These are phyloP conservation scores for Nasonia vitripennis DNA, from an alignment of 1,140 invertebrate genomes.

Conservation along the genomic window DNA sequence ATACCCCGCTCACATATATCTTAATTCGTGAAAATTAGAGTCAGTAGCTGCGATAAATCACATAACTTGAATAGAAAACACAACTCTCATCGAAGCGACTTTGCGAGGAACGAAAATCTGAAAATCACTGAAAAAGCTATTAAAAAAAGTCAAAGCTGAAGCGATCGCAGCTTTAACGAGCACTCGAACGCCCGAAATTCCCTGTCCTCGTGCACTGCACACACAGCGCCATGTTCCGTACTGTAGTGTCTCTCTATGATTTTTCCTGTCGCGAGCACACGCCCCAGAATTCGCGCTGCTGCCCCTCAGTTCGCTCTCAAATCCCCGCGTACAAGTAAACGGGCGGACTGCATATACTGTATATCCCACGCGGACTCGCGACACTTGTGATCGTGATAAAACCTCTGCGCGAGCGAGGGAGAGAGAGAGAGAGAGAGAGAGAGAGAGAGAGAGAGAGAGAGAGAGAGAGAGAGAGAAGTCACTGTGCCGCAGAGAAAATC, in stretches of 20 bases:
- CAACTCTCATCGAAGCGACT: background rate
- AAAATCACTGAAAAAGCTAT: background rate
- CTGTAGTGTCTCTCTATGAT: conserved; percentile 13
- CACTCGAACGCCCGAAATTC: background rate
- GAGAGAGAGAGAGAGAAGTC: background rate
- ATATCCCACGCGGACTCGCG: background rate
- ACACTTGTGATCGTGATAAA: background rate
- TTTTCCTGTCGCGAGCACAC: conserved; percentile 30
- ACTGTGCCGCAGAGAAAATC: background rate
- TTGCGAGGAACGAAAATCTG: background rate
- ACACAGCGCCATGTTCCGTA: too few species aligned
- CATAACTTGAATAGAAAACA: too few species aligned
- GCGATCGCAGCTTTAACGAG: background rate
- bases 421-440: background rate
- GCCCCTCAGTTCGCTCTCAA: background rate
- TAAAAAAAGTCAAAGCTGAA: too few species aligned
- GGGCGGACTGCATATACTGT: background rate
- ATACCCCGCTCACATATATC: too few species aligned
- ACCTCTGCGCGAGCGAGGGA: too few species aligned
- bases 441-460: background rate
- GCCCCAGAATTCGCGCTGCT: background rate
- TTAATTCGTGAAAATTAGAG: background rate
- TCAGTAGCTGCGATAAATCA: too few species aligned
- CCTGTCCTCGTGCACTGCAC: too few species aligned
- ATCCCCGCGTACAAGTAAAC: conserved; percentile 10